Conservation (phyloP, 1,140 invertebrate species). For the Bactericera cockerelli region DNA sequence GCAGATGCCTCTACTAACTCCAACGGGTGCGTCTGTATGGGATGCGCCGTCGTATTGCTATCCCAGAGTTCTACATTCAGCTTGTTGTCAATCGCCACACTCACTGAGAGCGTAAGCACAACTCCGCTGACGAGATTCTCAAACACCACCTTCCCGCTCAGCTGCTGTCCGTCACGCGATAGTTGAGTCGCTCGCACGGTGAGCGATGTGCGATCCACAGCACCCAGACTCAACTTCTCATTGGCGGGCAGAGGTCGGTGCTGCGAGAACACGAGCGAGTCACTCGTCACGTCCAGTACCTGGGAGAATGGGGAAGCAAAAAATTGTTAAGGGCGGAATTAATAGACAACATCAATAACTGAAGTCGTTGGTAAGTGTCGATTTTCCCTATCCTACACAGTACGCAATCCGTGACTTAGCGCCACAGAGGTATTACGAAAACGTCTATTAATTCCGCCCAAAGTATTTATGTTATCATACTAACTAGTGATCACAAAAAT, state of each 20-base stretch:
- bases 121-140: not conserved
- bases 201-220: not conserved
- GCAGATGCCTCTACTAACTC: not conserved
- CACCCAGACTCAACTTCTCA: not conserved
- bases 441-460: no score
- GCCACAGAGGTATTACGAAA: no score
- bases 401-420: no score
- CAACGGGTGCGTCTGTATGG: not conserved
- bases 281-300: not conserved
- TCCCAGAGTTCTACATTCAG: not conserved
- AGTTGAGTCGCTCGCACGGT: not conserved
- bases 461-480: no score
- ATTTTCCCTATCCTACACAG: no score
- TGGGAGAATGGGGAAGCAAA: not conserved
- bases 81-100: not conserved
- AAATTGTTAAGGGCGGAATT: not conserved
- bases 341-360: no score
- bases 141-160: not conserved
- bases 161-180: not conserved
- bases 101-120: not conserved
- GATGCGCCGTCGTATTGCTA: not conserved
- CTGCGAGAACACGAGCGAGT: not conserved
- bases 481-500: no score
- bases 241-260: not conserved
- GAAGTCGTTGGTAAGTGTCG: no score